Conservation (phyloP, 2,113 vertebrate species). For the Epinephelus lanceolatus region DNA sequence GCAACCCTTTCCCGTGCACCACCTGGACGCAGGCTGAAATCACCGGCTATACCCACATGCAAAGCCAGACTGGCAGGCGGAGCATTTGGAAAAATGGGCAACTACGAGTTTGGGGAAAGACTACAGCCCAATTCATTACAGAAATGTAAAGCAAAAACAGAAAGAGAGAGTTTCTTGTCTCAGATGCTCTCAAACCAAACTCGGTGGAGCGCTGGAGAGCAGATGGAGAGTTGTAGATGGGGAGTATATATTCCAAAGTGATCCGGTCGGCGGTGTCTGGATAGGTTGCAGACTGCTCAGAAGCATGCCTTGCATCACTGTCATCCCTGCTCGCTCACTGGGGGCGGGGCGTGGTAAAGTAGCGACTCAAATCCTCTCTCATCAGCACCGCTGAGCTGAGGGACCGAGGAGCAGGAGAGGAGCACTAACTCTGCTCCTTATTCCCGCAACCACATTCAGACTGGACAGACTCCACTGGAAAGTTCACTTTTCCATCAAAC, state of each 20-base stretch:
- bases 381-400: constrained; percentile 80
- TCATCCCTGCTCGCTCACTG: constrained; percentile 58
- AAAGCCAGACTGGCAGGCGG: constrained; percentile 43
- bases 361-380: constrained; percentile 69
- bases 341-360: constrained; percentile 69
- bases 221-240: constrained; percentile 59
- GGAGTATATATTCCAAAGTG: constrained; percentile 66
- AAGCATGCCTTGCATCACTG: constrained; percentile 68
- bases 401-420: constrained; percentile 20
- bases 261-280: constrained; percentile 64
- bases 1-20: constrained; percentile 28
- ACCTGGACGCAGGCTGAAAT: constrained; percentile 50
- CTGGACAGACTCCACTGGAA: not conserved
- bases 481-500: not conserved
- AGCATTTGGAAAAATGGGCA: constrained; percentile 62
- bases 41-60: constrained; percentile 54
- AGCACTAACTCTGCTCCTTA: constrained; percentile 28
- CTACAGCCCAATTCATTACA: constrained; percentile 43
- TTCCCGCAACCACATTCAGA: not conserved
- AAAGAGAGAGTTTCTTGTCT: constrained; percentile 19
- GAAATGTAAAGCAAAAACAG: constrained; percentile 26
- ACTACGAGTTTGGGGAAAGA: constrained; percentile 65
- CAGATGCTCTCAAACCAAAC: constrained; percentile 33
- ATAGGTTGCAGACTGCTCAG: constrained; percentile 63
- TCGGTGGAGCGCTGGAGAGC: constrained; percentile 27